Percentiles rank a stretch among this genome's conserved stretches.
These are phyloP conservation scores for Toxotes chatareus DNA, from an alignment of 2,113 vertebrate species.

Conservation along the genomic window DNA sequence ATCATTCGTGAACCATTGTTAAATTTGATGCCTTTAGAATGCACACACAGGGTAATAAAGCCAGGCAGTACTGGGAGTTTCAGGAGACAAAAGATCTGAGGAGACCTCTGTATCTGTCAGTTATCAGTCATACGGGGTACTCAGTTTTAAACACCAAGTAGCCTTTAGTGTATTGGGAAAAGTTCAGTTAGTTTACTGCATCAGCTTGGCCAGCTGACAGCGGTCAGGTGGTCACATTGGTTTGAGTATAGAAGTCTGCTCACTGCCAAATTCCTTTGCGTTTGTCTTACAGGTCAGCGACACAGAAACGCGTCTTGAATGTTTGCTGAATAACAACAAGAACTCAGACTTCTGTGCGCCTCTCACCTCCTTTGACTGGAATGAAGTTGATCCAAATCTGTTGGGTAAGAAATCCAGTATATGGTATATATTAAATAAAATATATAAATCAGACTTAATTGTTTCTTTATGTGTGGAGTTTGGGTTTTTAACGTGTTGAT, in stretches of 20 bases:
- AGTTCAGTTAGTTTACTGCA: not conserved
- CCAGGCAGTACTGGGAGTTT: too few relatives aligned
- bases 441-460: not conserved
- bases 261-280: not conserved
- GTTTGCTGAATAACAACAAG: slow-evolving; percentile 99
- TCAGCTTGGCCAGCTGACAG: not conserved
- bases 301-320: slow-evolving; percentile 97
- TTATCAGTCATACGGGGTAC: too few relatives aligned
- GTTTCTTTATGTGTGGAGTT: not conserved
- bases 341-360: slow-evolving; percentile 99
- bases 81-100: too few relatives aligned
- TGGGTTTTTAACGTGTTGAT: not conserved
- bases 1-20: too few relatives aligned
- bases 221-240: not conserved
- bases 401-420: slow-evolving; percentile 86
- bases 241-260: not conserved
- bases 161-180: not conserved
- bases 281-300: slow-evolving; percentile 90
- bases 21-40: too few relatives aligned
- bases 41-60: too few relatives aligned
- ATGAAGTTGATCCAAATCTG: slow-evolving; percentile 98
- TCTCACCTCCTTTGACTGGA: slow-evolving; percentile 99
- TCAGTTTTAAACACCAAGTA: too few relatives aligned
- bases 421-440: too few relatives aligned
- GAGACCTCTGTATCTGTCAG: too few relatives aligned